These are phyloP conservation scores for Sitobion miscanthi DNA, from an alignment of 1,140 invertebrate species.

Conservation along the genomic window DNA sequence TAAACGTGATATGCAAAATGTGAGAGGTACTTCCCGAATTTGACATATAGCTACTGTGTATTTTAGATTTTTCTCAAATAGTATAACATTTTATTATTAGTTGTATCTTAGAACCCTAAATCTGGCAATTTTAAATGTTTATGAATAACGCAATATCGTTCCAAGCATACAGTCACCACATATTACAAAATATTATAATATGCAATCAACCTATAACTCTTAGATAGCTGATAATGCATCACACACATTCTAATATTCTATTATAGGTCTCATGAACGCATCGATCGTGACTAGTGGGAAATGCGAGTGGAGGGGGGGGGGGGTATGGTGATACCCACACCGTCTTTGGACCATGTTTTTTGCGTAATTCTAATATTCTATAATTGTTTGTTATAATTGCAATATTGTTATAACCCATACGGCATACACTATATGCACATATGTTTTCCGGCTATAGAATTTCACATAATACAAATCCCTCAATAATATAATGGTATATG, in stretches of 20 bases:
- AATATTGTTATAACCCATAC: too few relatives aligned
- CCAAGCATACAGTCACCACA: background rate
- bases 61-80: too few relatives aligned
- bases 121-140: background rate
- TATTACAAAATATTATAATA: constrained; percentile 3
- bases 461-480: too few relatives aligned
- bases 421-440: too few relatives aligned
- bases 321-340: background rate
- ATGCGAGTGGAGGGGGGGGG: background rate
- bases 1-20: too few relatives aligned
- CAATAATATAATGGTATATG: too few relatives aligned
- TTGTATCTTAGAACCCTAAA: background rate
- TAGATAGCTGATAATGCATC: background rate
- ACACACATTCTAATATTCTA: background rate
- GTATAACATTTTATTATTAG: background rate
- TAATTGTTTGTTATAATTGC: too few relatives aligned
- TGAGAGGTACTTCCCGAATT: too few relatives aligned
- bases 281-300: background rate
- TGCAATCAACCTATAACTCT: background rate
- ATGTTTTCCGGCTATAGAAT: too few relatives aligned
- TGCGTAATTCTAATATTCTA: background rate
- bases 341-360: background rate
- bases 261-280: background rate
- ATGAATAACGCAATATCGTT: background rate
- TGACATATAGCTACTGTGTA: too few relatives aligned